These are phyloP conservation scores for Zaprionus capensis DNA, from an alignment of 1,140 invertebrate genomes.

Conservation along the genomic window DNA sequence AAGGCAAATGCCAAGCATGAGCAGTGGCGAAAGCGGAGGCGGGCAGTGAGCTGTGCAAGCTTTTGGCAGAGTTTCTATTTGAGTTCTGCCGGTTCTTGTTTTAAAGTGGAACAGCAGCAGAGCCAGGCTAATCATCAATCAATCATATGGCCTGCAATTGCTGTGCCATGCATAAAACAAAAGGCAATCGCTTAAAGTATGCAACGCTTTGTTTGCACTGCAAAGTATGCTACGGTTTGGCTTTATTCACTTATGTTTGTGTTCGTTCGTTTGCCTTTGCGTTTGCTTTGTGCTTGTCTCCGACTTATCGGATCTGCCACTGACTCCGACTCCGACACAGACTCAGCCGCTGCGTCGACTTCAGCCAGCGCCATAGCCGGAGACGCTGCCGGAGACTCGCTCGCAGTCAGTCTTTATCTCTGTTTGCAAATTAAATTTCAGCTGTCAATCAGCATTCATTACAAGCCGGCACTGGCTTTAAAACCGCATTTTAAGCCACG, in stretches of 20 bases:
- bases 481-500: conserved; percentile 42
- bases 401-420: conserved; percentile 19
- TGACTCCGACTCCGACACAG: background rate
- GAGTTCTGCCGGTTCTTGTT: conserved; percentile 48
- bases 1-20: conserved; percentile 8
- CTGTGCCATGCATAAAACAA: conserved; percentile 56
- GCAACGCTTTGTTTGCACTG: conserved; percentile 25
- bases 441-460: conserved; percentile 62
- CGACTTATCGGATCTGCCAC: conserved; percentile 19
- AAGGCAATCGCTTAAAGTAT: conserved; percentile 46
- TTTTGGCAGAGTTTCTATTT: conserved; percentile 58
- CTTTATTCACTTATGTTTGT: background rate
- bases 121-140: conserved; percentile 66
- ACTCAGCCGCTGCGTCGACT: background rate
- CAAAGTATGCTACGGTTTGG: conserved; percentile 30
- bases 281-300: conserved; percentile 18
- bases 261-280: conserved; percentile 10
- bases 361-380: background rate
- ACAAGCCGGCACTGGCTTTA: conserved; percentile 35
- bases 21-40: background rate
- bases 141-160: conserved; percentile 63
- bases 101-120: conserved; percentile 42
- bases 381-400: conserved; percentile 4
- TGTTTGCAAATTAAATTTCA: conserved; percentile 47
- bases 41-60: background rate